These are phyloP conservation scores for Sisyra terminalis DNA, from an alignment of 2,888 invertebrate species.

Conservation along the genomic window DNA sequence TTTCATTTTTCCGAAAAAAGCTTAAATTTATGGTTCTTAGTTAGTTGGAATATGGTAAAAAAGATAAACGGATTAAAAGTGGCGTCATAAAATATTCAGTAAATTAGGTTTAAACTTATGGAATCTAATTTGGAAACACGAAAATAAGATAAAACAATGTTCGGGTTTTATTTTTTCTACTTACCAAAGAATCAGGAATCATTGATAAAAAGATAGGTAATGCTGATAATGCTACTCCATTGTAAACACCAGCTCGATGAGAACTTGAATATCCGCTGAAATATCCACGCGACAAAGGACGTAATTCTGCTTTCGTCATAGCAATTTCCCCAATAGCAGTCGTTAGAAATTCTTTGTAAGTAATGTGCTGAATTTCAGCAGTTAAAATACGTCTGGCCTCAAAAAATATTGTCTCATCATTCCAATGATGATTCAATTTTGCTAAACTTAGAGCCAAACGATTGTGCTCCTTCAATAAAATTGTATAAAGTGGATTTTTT, in stretches of 20 bases:
- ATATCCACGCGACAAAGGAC: conserved; percentile 49
- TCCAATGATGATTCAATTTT: conserved; percentile 61
- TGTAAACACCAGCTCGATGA: conserved; percentile 58
- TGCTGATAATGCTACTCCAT: conserved; percentile 60
- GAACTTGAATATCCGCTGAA: conserved; percentile 69
- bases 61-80: background rate
- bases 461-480: conserved; percentile 63
- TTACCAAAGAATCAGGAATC: conserved; percentile 52
- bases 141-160: no score
- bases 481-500: conserved; percentile 53
- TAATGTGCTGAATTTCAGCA: conserved; percentile 70
- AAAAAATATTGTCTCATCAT: conserved; percentile 56
- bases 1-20: background rate
- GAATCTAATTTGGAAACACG: no score
- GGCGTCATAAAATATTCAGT: background rate
- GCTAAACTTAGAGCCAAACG: conserved; percentile 54
- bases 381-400: conserved; percentile 60
- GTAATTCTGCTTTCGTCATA: conserved; percentile 42
- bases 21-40: no score
- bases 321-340: conserved; percentile 57
- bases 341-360: conserved; percentile 68
- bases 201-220: conserved; percentile 60
- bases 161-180: conserved; percentile 13
- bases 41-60: conserved; percentile 1
- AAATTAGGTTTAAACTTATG: background rate